Base-by-base conservation (phyloP, 2,888 invertebrate species). In the Phortica okadai region DNA sequence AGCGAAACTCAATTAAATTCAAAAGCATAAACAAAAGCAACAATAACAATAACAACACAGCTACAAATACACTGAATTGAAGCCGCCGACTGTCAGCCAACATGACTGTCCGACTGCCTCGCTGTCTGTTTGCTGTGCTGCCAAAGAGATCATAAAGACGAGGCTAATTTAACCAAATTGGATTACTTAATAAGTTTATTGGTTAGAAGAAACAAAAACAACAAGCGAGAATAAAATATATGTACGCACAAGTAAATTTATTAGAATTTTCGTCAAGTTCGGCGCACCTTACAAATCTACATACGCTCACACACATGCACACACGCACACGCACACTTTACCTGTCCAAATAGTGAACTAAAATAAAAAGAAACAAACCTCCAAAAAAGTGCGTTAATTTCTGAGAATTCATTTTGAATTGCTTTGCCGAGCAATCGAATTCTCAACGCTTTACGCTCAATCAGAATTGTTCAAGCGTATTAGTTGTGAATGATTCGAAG, bases 171-270 rank as follows among this genome's bases (percentile, higher is more conserved):
- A 85, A 83, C 86, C 89, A 88, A 89, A 89, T 89, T 89, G 88
- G 89, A 88, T 89, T 90, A 89, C 88, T 89, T 88, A 90, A 89
- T 89, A 85, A 87, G 87, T 90, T 90, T 88, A 89, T 88, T 86
- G 88, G 84, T 82, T 86, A 83, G 85, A 86, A 84, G 84, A 72
- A 75, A 41, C 44, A 81, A 76, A 70, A 79, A 73, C 78, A 80
- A 77, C 79, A 78, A 64, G 11, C 74, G 25, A 50, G 16, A 62
- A 76, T 80, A 82, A 82, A 85, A 83, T 82, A 81, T 81, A 86
- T 84, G 84, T 81, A 77, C 74, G 16, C 25, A 21, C 21, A 41
- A 42, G 42, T 21, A 62, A n/a, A 67, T 7, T 16, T 42, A 67
- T 64, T 76, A 67, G 69, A 62, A 54, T 76, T 72, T 45, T 74